phyloP scores from a whole-genome alignment of 35 echinoderm and acorn worm genomes.

The Ptychodera flava region DNA sequence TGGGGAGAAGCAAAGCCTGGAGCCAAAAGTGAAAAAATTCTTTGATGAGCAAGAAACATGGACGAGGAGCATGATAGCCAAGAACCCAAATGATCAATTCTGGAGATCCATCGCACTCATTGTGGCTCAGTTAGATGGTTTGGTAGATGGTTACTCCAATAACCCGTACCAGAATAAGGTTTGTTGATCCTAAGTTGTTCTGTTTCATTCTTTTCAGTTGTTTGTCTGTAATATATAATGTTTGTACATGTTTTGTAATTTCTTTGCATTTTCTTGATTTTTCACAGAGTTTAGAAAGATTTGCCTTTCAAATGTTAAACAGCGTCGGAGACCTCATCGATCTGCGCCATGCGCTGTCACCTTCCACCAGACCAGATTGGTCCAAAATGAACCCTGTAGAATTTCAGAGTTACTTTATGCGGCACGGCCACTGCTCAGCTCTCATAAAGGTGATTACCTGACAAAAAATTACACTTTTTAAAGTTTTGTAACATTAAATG shows the following conservation, averaged over 20 bases:
- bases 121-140: constrained; percentile 60
- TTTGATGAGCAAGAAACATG: constrained; percentile 57
- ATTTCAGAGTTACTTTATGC: constrained; percentile 28
- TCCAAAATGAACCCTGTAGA: constrained; percentile 41
- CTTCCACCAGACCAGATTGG: constrained; percentile 49
- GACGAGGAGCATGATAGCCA: constrained; percentile 48
- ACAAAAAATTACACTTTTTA: no score
- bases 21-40: constrained; percentile 25
- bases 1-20: constrained; percentile 10
- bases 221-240: neutral
- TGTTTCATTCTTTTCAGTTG: neutral
- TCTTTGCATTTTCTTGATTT: no score
- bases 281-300: constrained; percentile 30
- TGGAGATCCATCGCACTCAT: constrained; percentile 57
- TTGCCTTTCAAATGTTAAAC: constrained; percentile 72
- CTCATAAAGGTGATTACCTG: constrained; percentile 62
- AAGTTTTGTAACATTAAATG: no score
- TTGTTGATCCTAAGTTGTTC: neutral
- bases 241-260: no score
- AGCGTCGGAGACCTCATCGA: constrained; percentile 66
- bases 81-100: constrained; percentile 26
- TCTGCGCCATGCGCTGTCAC: constrained; percentile 50
- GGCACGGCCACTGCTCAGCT: constrained; percentile 71
- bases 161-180: constrained; percentile 29
- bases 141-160: constrained; percentile 63